Evolutionary conservation across 2,797 vertebrate genomes (phyloP).

Genomic region (Sebastes taczanowskii): DNA sequence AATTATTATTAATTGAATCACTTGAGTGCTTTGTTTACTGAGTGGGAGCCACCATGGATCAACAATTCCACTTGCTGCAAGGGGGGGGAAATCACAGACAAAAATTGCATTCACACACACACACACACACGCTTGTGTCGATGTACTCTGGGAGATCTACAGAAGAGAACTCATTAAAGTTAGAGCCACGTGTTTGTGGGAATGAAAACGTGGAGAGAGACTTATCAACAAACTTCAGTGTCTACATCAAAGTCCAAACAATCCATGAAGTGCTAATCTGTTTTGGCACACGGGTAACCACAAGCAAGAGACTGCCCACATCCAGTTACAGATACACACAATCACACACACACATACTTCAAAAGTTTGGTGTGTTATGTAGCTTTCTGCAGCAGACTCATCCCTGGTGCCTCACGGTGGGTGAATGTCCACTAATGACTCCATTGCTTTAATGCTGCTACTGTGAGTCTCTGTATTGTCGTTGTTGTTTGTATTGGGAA

Average conservation of each 20-base stretch:
- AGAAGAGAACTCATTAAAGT: slow-evolving; percentile 54
- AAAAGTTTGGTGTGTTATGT: slow-evolving; percentile 37
- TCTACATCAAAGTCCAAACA: slow-evolving; percentile 45
- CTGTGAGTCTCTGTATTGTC: slow-evolving; percentile 2
- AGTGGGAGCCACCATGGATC: slow-evolving; percentile 32
- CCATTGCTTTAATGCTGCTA: slow-evolving; percentile 30
- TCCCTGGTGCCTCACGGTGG: slow-evolving; percentile 34
- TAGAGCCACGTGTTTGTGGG: background rate
- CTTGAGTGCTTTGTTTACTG: slow-evolving; percentile 66
- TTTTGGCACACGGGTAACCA: slow-evolving; percentile 12
- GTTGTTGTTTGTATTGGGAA: slow-evolving; percentile 22
- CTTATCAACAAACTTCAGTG: slow-evolving; percentile 21
- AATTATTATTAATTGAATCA: slow-evolving; percentile 76
- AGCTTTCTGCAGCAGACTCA: slow-evolving; percentile 39
- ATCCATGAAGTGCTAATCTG: slow-evolving; percentile 37
- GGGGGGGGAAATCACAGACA: background rate
- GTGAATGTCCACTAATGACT: slow-evolving; percentile 41
- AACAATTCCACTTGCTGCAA: slow-evolving; percentile 43
- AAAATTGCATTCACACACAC: background rate
- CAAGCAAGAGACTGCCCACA: slow-evolving; percentile 9
- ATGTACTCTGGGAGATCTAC: slow-evolving; percentile 32
- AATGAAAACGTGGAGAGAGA: background rate
- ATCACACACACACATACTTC: slow-evolving; percentile 5
- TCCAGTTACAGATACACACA: background rate
- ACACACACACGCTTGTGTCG: background rate